Evolutionary conservation across 2,888 invertebrate species (phyloP), one percentile per base, ranked within the genome.

Genomic region (Leucoma salicis): DNA sequence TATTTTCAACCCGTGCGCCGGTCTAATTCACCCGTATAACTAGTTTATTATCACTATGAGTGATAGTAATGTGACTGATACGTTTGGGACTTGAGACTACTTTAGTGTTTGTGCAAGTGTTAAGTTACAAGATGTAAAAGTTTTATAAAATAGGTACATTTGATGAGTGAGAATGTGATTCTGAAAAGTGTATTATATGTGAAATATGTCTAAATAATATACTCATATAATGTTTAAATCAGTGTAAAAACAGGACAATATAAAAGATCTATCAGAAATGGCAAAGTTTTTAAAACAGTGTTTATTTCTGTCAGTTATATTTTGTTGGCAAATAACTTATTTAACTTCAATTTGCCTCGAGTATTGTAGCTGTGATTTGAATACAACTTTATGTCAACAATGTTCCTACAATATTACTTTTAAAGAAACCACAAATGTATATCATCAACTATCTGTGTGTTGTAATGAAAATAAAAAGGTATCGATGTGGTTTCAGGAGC

Each of bases 321-420:
- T 74, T 57, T 70, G 70, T 50, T 82, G 78, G 74, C 81, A 81
- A 65, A 68, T 82, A 40, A 72, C 69, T 50, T 63, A 78, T 65
- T 70, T 80, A 54, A 70, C 74, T 40, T 79, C 74, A 33, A 70
- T 70, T 44, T 84, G 83, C 57, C 67, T 77, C 13, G 80, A 78
- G 51, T 65, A 64, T 58, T 82, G 82, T 67, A 55, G 46, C 14
- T 80, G 79, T 58, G 70, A 59, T 43, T 70, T 66, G 46, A 74
- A 74, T 58, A 58, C 66, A 44, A 70, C 67, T 38, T 53, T 58
- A 46, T 81, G 81, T 63, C 67, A 74, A 58, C 70, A 63, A 63
- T 89, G 87, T 70, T 76, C 78, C 14, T 86, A 78, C 53, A 81
- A 81, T 49, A 59, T 86, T 39, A 76, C 79, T 28, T 56, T 85